Conservation (phyloP, 1,140 invertebrate species). For the Steinernema feltiae region DNA sequence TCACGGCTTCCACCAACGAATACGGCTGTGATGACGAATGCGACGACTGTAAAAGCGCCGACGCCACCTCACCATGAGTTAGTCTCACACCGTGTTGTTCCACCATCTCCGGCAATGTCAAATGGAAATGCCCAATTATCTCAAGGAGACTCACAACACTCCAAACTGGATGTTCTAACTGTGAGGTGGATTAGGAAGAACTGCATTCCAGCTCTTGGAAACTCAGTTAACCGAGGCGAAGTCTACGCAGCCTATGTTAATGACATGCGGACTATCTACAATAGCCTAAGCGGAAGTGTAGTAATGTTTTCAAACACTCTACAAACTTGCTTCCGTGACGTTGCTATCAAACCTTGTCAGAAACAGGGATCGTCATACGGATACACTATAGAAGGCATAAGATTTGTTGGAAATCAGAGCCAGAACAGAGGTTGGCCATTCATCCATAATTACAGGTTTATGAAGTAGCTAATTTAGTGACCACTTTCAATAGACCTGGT, state of each 20-base stretch:
- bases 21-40: no score
- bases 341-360: neutral
- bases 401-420: neutral
- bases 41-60: no score
- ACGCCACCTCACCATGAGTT: no score
- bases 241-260: slow-evolving; percentile 47
- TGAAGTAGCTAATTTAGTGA: no score
- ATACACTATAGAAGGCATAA: neutral
- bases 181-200: slow-evolving; percentile 41
- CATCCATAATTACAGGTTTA: no score
- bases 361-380: neutral
- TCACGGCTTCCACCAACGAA: no score
- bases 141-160: neutral
- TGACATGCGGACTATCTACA: slow-evolving; percentile 35
- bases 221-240: slow-evolving; percentile 28
- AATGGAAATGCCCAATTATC: neutral
- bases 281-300: slow-evolving; percentile 34
- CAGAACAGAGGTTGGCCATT: neutral
- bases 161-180: slow-evolving; percentile 33
- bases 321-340: slow-evolving; percentile 14
- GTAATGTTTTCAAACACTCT: slow-evolving; percentile 36
- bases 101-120: neutral
- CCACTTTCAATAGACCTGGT: no score
- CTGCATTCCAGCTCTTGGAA: slow-evolving; percentile 19
- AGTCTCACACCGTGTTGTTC: neutral